Conservation (phyloP, 2,113 vertebrate species). For the Toxostoma redivivum region DNA sequence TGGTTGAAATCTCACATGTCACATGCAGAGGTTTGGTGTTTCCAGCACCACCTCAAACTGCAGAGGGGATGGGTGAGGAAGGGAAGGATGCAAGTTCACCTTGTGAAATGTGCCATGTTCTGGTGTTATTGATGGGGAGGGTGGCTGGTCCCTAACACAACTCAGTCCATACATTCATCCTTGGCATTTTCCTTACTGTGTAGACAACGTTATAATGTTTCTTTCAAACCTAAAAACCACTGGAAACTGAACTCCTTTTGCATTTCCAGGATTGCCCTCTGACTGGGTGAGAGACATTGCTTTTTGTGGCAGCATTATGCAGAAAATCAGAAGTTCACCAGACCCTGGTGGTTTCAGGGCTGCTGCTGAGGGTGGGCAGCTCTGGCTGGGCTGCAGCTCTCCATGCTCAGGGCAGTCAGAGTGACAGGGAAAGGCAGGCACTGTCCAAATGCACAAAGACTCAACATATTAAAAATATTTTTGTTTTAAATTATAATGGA, state of each 20-base stretch:
- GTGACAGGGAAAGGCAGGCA: not conserved
- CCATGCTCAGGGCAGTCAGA: not conserved
- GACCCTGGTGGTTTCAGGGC: not conserved
- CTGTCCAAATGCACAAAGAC: not conserved
- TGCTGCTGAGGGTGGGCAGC: not conserved
- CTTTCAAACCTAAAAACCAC: not conserved
- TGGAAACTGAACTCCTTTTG: not conserved
- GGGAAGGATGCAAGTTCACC: not conserved
- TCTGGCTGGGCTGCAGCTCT: not conserved
- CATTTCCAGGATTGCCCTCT: not conserved
- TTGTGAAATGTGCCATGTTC: not conserved
- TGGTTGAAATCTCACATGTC: not conserved
- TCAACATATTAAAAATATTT: not conserved
- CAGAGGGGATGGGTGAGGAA: not conserved
- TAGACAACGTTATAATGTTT: not conserved
- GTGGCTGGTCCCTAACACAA: accelerated
- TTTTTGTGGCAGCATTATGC: not conserved
- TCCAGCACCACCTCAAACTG: not conserved
- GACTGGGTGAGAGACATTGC: not conserved
- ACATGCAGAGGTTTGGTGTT: not conserved
- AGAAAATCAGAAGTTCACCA: not conserved
- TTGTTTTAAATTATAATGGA: not conserved
- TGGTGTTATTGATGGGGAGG: not conserved
- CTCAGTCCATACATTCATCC: accelerated
- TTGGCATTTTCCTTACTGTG: not conserved